These are phyloP conservation scores for Itoplectis maculator DNA, from an alignment of 2,888 invertebrate species.

Conservation along the genomic window DNA sequence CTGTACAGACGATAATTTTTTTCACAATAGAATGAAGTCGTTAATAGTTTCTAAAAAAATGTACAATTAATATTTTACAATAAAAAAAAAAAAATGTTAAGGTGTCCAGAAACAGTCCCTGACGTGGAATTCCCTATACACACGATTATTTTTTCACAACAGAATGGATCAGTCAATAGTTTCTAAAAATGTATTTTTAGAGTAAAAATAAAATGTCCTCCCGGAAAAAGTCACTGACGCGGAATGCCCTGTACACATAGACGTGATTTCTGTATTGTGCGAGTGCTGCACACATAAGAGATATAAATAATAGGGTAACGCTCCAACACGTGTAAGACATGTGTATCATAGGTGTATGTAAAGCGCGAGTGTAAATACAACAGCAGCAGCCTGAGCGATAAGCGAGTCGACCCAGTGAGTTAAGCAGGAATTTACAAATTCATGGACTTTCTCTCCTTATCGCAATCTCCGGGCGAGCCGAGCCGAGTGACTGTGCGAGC, in stretches of 20 bases:
- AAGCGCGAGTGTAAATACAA: slow-evolving; percentile 50
- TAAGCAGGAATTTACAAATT: slow-evolving; percentile 71
- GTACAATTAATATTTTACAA: no score
- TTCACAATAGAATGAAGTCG: no score
- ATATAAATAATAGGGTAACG: slow-evolving; percentile 17
- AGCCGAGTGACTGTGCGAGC: slow-evolving; percentile 13
- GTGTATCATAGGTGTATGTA: slow-evolving; percentile 23
- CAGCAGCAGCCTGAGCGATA: slow-evolving; percentile 65
- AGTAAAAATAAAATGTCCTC: no score
- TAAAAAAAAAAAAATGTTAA: no score
- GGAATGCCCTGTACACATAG: neutral
- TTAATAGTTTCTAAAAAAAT: no score
- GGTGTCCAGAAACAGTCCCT: no score
- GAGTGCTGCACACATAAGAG: neutral
- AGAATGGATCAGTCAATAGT: no score
- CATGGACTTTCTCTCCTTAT: slow-evolving; percentile 78
- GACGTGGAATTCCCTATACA: no score
- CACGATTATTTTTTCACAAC: no score
- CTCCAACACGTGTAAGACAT: slow-evolving; percentile 35
- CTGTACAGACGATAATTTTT: no score
- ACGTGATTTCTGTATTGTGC: slow-evolving; percentile 15
- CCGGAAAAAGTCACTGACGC: no score
- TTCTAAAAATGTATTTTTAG: no score
- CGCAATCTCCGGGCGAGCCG: slow-evolving; percentile 57
- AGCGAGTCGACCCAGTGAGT: slow-evolving; percentile 64